Evolutionary conservation across 2,888 invertebrate species (phyloP), one percentile per base, ranked within the genome.

Genomic region (Epinotia bilunana): DNA sequence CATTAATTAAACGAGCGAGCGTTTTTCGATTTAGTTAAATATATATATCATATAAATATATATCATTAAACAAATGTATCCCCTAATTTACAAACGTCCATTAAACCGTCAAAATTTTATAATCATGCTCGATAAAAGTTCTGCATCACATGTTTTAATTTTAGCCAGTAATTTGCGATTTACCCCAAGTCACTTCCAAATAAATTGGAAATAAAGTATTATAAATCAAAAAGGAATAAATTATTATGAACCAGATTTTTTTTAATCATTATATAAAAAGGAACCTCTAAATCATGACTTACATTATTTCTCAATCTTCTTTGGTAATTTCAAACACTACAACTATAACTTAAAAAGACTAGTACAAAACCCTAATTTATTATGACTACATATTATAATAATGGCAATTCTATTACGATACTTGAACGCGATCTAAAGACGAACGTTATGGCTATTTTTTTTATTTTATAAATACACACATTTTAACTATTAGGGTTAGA

Each of bases 291-390:
- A 70, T 62, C 23, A 57, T 23, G 46, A 49, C 53, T 53, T 53
- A 43, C 23, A 23, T 72, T 55, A 72, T 16, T 20, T 39, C 65
- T 75, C 71, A 12, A 62, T 74, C 60, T 39, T 72, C 71, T 75
- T 75, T 75, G 75, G 75, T 75, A 75, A 74, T 71, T 18, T 71
- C 63, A 65, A 43, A 62, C 63, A 72, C 57, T 63, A 58, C 69
- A 46, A 61, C 71, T 63, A 58, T 73, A 46, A 71, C 74, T 75
- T 71, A 67, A 72, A 60, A 61, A 62, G 72, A 75, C 75, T 75
- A 75, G 75, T 72, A 75, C 23, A 75, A 75, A 75, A 75, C 53
- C 71, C 57, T 72, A 70, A n/a, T n/a, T 16, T 70, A 70, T 33
- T 33, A 28, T 18, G 39, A 62, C 60, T 49, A 60, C 57, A 33